phyloP scores from a whole-genome alignment of 2,113 vertebrate genomes.

The Pavo muticus region DNA sequence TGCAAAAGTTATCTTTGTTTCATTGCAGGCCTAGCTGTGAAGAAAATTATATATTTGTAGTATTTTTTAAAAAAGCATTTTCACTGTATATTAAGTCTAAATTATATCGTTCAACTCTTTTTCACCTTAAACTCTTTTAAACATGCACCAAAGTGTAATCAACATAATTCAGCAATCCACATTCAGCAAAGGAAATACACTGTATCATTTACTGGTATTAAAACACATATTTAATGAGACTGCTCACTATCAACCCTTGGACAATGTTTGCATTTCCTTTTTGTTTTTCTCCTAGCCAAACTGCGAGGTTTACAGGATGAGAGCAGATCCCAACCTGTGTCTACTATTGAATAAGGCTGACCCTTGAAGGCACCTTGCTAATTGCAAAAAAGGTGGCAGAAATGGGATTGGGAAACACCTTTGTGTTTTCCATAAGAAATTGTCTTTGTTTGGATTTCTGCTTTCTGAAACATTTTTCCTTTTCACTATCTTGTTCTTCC shows the following conservation, averaged over 20 bases:
- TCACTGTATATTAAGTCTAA: neutral
- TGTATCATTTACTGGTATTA: neutral
- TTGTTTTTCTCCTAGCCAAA: neutral
- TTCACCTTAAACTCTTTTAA: neutral
- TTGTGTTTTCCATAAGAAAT: neutral
- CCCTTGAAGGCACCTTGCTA: neutral
- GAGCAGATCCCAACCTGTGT: neutral
- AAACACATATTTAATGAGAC: neutral
- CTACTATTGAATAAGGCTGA: neutral
- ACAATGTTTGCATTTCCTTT: neutral
- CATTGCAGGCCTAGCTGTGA: neutral
- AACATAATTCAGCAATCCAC: neutral
- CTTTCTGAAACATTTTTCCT: neutral
- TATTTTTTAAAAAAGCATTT: neutral
- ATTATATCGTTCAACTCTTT: neutral
- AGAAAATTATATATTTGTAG: neutral
- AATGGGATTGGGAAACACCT: neutral
- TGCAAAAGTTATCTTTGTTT: neutral
- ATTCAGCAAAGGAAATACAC: neutral
- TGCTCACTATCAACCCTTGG: neutral
- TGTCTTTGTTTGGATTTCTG: neutral
- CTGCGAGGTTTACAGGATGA: fast-evolving
- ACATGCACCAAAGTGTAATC: neutral
- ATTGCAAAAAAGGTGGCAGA: neutral
- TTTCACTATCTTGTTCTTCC: neutral